These are phyloP conservation scores for Augiades crinisus DNA, from an alignment of 2,888 invertebrate species.

Conservation along the genomic window DNA sequence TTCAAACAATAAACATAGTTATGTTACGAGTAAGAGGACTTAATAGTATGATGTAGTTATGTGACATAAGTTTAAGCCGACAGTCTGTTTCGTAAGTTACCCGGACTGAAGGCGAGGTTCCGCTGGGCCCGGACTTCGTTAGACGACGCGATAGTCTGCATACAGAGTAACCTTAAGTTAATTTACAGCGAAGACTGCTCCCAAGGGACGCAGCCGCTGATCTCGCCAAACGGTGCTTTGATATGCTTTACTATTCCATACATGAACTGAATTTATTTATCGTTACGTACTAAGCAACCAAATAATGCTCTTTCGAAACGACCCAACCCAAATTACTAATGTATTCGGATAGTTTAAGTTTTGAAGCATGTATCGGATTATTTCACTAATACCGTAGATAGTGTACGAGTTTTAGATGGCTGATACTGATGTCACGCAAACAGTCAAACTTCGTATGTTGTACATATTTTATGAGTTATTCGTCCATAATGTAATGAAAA, in stretches of 20 bases:
- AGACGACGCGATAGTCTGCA: slow-evolving; percentile 66
- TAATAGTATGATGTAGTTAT: slow-evolving; percentile 29
- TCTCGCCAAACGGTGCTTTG: slow-evolving; percentile 58
- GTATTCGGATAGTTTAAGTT: neutral
- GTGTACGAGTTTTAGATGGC: too few species aligned
- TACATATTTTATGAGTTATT: slow-evolving; percentile 4
- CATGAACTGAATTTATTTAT: slow-evolving; percentile 53
- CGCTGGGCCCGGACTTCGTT: slow-evolving; percentile 66
- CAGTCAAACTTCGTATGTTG: neutral
- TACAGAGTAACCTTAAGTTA: slow-evolving; percentile 74
- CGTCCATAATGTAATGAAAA: neutral
- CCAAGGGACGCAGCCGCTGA: slow-evolving; percentile 50
- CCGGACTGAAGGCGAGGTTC: slow-evolving; percentile 40
- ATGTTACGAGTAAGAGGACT: neutral
- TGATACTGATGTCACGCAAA: slow-evolving; percentile 10
- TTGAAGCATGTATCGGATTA: neutral
- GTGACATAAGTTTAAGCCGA: slow-evolving; percentile 26
- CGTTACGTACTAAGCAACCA: slow-evolving; percentile 14
- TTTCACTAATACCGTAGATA: too few species aligned
- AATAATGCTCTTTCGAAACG: neutral
- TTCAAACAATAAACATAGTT: neutral
- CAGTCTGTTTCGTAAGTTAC: slow-evolving; percentile 48
- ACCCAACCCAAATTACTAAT: neutral
- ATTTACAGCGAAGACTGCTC: slow-evolving; percentile 66
- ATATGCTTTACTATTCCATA: slow-evolving; percentile 51